These are phyloP conservation scores for Psix sp. DNA, from an alignment of 1,140 invertebrate species.

Conservation along the genomic window DNA sequence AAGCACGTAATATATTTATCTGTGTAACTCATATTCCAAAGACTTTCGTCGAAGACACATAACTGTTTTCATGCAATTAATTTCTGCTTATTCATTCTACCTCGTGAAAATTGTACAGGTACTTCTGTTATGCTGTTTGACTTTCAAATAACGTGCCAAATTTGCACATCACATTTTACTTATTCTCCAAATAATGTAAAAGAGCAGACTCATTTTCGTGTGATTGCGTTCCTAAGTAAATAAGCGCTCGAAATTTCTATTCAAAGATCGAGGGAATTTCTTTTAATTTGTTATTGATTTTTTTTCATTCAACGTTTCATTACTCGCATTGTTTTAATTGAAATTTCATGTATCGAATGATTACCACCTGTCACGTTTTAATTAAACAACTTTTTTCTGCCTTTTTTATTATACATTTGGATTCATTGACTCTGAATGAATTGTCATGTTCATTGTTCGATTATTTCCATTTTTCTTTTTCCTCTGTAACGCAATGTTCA, in stretches of 20 bases:
- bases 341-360: too few species aligned
- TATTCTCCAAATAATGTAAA: slow-evolving; percentile 1
- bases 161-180: slow-evolving; percentile 20
- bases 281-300: background rate
- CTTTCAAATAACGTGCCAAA: slow-evolving; percentile 12
- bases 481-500: too few species aligned
- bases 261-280: background rate
- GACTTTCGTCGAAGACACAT: slow-evolving; percentile 35
- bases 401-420: too few species aligned
- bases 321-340: too few species aligned
- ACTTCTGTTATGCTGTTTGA: slow-evolving; percentile 32
- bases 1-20: slow-evolving; percentile 54
- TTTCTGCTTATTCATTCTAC: slow-evolving; percentile 34
- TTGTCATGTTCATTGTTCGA: too few species aligned
- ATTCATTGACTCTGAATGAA: too few species aligned
- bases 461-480: too few species aligned
- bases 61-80: slow-evolving; percentile 43
- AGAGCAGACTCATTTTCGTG: background rate
- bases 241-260: slow-evolving; percentile 5
- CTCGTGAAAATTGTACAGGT: slow-evolving; percentile 9
- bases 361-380: too few species aligned
- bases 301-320: too few species aligned
- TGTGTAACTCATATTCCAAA: slow-evolving; percentile 38
- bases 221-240: slow-evolving; percentile 23
- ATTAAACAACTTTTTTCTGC: too few species aligned